Base-by-base conservation (phyloP, 2,888 invertebrate genomes). In the Steinernema hermaphroditum region DNA sequence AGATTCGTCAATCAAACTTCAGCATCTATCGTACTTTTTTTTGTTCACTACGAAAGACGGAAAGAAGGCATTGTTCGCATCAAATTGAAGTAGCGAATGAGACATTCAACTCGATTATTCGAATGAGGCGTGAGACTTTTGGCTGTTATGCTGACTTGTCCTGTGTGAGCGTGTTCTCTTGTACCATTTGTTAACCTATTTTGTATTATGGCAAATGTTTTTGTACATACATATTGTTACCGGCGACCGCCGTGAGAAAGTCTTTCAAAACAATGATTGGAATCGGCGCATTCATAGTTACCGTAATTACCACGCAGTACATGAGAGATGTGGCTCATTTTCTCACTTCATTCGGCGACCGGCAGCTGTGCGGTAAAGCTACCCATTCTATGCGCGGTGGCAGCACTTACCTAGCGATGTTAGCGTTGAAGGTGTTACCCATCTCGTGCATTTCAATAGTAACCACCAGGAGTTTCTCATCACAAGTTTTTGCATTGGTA, bases 61-160 rank as follows among this genome's bases (percentile, higher is more conserved):
- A 54, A 49, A 54, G 27, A 14, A 24, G 54, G 14, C 54, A 54
- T 14, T 24, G 24, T 27, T 2, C 27, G 24, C 24, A 2, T 27
- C 24, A 54, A 4, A 14, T 2, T 54, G 19, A 27, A 19, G 54
- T 16, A 27, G 54, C 54, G 54, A 54, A 54, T 54, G 54, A 54
- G 24, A 54, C 22, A 54, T 54, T 16, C 22, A 54, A 54, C 54
- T 54, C 27, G 22, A 54, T 54, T 54, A 54, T 54, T 24, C 54
- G 19, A 22, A 54, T 22, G 27, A 54, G 27, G 43, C 43, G 8
- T 41, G 43, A 41, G 22, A 54, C 54, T 54, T 22, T 54, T 54
- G n/a, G n/a, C n/a, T n/a, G n/a, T n/a, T n/a, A n/a, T n/a, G 8
- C 8, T 41, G 8, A 41, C 46, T 19, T 19, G 46, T n/a, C 46